Evolutionary conservation across 92 coral and sea anemone species (phyloP).

Genomic region (Scolanthus callimorphus): DNA sequence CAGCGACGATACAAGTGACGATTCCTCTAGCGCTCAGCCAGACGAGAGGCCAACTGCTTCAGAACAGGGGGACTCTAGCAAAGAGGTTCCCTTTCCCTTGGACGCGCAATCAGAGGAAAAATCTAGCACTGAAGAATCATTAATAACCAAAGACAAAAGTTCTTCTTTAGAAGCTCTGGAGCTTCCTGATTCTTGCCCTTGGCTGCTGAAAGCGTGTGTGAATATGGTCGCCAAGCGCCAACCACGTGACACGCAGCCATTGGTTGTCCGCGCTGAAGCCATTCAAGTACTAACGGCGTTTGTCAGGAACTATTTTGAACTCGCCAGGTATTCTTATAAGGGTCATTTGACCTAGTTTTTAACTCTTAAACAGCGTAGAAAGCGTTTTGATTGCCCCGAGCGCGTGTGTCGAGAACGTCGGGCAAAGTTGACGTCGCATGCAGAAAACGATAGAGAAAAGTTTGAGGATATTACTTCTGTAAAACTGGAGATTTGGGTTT

Average conservation of each 20-base stretch:
- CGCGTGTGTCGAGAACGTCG: no score
- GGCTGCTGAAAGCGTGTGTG: conserved; percentile 57
- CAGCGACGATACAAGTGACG: neutral
- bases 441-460: no score
- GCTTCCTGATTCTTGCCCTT: conserved; percentile 29
- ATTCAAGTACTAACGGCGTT: conserved; percentile 84
- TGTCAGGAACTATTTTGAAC: conserved; percentile 73
- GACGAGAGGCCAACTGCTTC: neutral
- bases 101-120: neutral
- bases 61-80: neutral
- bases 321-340: conserved; percentile 85
- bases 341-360: no score
- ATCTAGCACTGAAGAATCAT: neutral
- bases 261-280: conserved; percentile 74
- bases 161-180: neutral
- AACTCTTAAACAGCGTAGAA: no score
- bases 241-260: conserved; percentile 26
- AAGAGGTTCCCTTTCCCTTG: neutral
- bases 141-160: neutral
- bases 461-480: no score
- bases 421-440: no score
- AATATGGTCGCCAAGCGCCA: conserved; percentile 25
- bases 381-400: no score
- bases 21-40: neutral
- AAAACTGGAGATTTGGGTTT: no score